Conservation (phyloP, 2,797 vertebrate species). For the Carcharodon carcharias region DNA sequence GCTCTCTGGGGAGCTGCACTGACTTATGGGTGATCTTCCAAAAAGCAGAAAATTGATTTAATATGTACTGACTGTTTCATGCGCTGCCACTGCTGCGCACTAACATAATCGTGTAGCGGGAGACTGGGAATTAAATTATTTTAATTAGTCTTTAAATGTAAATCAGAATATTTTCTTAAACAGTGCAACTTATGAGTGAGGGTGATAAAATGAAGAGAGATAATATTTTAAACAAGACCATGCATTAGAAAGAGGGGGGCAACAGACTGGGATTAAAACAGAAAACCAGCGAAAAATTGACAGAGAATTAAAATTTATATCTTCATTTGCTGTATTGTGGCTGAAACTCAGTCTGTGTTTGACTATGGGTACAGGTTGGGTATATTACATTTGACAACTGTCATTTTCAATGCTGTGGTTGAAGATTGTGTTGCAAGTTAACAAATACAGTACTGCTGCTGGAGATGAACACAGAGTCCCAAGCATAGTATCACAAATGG, state of each 20-base stretch:
- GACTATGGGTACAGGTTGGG: background rate
- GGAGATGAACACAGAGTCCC: background rate
- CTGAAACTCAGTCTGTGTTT: background rate
- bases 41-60: constrained; percentile 32
- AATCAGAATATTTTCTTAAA: constrained; percentile 12
- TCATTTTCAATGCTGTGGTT: constrained; percentile 11
- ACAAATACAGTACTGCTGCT: background rate
- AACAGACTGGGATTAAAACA: background rate
- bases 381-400: constrained; percentile 6
- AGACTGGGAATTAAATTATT: constrained; percentile 31
- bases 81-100: constrained; percentile 18
- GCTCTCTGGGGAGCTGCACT: constrained; percentile 32
- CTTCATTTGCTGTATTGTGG: background rate
- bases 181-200: background rate
- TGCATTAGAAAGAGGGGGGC: background rate
- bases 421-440: background rate
- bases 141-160: constrained; percentile 11
- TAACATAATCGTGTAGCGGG: background rate
- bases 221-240: background rate
- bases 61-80: constrained; percentile 6
- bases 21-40: constrained; percentile 19
- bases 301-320: background rate
- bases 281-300: background rate
- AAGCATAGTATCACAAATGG: background rate
- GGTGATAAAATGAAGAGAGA: background rate